phyloP scores from a whole-genome alignment of 2,113 vertebrate genomes.

The Atlantisia rogersi region DNA sequence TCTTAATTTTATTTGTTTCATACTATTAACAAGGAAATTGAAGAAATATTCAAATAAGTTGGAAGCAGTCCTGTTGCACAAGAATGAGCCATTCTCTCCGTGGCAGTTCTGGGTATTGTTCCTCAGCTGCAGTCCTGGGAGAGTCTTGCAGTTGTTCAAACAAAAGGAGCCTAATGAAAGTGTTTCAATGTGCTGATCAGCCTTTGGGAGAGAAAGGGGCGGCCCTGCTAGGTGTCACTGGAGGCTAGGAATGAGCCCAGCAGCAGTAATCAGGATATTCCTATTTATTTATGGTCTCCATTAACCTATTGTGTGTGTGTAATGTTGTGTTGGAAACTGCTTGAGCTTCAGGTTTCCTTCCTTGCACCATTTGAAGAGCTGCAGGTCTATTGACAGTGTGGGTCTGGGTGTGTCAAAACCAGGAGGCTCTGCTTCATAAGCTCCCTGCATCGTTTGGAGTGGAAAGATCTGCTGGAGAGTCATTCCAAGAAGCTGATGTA shows the following conservation, averaged over 20 bases:
- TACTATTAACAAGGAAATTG: not conserved
- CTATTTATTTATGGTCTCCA: not conserved
- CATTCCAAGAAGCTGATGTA: not conserved
- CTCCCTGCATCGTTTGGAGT: rapidly evolving
- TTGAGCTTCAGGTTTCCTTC: not conserved
- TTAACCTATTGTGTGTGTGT: not conserved
- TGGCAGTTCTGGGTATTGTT: not conserved
- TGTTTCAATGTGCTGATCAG: not conserved
- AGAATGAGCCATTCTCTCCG: not conserved
- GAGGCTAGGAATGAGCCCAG: not conserved
- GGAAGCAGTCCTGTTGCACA: not conserved
- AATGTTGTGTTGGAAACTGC: not conserved
- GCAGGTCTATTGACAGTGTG: not conserved
- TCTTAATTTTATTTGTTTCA: not conserved
- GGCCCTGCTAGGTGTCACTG: not conserved
- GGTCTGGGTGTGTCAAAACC: rapidly evolving
- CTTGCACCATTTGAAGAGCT: not conserved
- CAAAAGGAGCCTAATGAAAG: conserved; percentile 46
- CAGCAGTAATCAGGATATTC: not conserved
- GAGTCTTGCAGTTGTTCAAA: not conserved
- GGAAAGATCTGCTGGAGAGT: not conserved
- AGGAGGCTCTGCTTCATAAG: not conserved
- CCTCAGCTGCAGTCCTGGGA: conserved; percentile 33
- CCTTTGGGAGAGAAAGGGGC: not conserved
- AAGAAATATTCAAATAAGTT: not conserved